Conservation (phyloP, 2,113 vertebrate genomes). For the Leucoraja erinaceus region DNA sequence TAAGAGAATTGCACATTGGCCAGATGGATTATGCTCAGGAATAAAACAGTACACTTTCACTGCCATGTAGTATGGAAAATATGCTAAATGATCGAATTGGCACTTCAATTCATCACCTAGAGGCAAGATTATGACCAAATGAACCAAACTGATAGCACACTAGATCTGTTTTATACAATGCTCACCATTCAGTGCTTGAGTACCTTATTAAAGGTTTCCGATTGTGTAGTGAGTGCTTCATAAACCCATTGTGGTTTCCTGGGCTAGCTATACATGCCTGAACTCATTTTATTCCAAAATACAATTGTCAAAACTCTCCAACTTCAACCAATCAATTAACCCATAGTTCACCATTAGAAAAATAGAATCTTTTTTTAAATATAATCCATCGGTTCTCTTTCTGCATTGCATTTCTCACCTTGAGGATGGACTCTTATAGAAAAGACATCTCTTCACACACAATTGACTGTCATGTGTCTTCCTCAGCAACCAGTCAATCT, state of each 20-base stretch:
- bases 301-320: not conserved
- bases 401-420: not conserved
- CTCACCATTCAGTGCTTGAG: not conserved
- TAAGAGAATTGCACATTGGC: not conserved
- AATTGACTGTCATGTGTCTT: no score
- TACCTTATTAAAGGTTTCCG: not conserved
- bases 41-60: not conserved
- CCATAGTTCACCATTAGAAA: not conserved
- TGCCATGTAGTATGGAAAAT: not conserved
- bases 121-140: not conserved
- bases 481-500: no score
- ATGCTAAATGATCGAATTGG: not conserved
- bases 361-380: not conserved
- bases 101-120: not conserved
- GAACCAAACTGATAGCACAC: not conserved
- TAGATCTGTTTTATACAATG: not conserved
- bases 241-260: not conserved
- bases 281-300: not conserved
- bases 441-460: not conserved
- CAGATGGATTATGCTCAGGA: not conserved
- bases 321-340: constrained; percentile 7
- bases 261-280: not conserved
- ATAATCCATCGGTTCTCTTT: not conserved
- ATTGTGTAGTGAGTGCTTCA: not conserved
- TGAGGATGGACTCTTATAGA: not conserved